Evolutionary conservation across 2,113 vertebrate species (phyloP), one percentile per base, ranked within the genome.

Genomic region (Elephantulus edwardii): DNA sequence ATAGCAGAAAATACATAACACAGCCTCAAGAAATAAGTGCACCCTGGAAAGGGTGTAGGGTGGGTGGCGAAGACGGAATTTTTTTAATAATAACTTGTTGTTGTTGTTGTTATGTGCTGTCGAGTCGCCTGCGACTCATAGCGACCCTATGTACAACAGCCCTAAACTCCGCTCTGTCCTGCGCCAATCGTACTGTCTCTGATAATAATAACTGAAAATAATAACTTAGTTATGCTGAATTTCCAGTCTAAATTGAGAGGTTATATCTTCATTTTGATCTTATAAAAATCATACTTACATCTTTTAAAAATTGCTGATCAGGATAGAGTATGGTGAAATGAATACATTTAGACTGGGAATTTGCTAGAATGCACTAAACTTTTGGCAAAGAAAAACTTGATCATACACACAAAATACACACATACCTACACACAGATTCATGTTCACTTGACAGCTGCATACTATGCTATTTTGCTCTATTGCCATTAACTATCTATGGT

Each of bases 201-300:
- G n/a, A n/a, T n/a, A n/a, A n/a, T n/a, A n/a, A n/a, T n/a, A n/a
- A n/a, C n/a, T n/a, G n/a, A n/a, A n/a, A n/a, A n/a, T n/a, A n/a
- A n/a, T n/a, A n/a, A 35, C 66, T 90, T 40, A 66, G 22, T 54
- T 54, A 52, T 60, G 28, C 70, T 94, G 78, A 85, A 38, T 82
- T 92, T 87, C n/a, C 56, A 68, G 93, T 19, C 0, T 52, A 40
- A 83, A 83, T 35, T 68, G 85, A 90, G 48, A 88, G 62, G 17
- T 70, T 30, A 46, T 11, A 4, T 24, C 46, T 82, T 48, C 13
- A 8, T 44, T 86, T 82, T 79, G 42, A 88, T 83, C 83, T 28
- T 24, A 28, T 56, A 48, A 26, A 72, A 86, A 66, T 42, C 33
- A 81, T 68, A 17, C 17, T 83, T 89, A 19, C 6, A 9, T 62